Conservation (phyloP, 1,140 invertebrate species). For the Aphis craccivora region DNA sequence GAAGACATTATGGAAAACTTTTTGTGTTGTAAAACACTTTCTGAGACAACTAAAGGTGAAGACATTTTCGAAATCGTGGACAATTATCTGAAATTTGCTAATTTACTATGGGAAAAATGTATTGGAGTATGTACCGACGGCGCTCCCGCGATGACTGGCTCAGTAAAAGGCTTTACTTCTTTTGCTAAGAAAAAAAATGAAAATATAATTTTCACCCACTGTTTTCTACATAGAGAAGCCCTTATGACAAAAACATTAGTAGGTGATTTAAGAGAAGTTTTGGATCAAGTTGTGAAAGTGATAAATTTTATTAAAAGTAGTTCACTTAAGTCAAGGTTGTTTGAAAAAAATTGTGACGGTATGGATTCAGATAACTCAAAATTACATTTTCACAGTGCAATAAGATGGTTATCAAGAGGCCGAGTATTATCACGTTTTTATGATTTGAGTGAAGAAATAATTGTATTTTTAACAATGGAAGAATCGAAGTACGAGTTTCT, state of each 20-base stretch:
- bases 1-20: too few relatives aligned
- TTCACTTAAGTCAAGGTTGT: neutral
- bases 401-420: too few relatives aligned
- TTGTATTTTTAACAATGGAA: slow-evolving; percentile 14
- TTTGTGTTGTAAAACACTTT: too few relatives aligned
- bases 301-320: slow-evolving; percentile 24
- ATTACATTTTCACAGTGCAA: neutral
- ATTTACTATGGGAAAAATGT: too few relatives aligned
- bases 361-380: slow-evolving; percentile 13
- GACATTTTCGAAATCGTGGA: too few relatives aligned
- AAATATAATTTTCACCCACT: too few relatives aligned
- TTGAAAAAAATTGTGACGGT: neutral
- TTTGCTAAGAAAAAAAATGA: neutral
- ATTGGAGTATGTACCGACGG: neutral
- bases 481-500: neutral
- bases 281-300: slow-evolving; percentile 29
- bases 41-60: too few relatives aligned
- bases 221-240: too few relatives aligned
- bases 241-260: neutral
- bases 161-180: neutral
- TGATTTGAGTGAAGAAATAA: neutral
- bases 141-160: neutral
- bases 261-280: neutral
- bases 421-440: too few relatives aligned
- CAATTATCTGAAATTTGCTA: neutral